Percentiles rank a stretch among this genome's conserved stretches.
These are phyloP conservation scores for Mesochorus sp. DNA, from an alignment of 2,888 invertebrate species.

Conservation along the genomic window DNA sequence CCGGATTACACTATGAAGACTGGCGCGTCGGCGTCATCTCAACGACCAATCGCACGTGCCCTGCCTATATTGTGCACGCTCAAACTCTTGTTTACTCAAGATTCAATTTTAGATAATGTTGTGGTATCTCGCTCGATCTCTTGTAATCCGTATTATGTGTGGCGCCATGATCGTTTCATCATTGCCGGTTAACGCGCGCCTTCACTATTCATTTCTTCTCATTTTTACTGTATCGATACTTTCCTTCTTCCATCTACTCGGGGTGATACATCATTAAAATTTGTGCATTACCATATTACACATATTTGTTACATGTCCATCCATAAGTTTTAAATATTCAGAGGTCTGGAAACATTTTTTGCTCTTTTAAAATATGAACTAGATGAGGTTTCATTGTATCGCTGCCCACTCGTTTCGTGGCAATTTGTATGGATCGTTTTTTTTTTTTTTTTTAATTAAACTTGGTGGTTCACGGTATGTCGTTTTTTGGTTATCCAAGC, in stretches of 20 bases:
- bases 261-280: background rate
- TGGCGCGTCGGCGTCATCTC: conserved; percentile 55
- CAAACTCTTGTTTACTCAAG: conserved; percentile 64
- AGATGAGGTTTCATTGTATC: too few species aligned
- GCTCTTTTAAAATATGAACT: too few species aligned
- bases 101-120: conserved; percentile 71
- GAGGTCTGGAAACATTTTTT: too few species aligned
- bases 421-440: too few species aligned
- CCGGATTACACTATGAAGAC: background rate
- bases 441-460: background rate
- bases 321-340: too few species aligned
- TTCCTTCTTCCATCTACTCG: background rate
- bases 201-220: conserved; percentile 1
- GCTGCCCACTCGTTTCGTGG: too few species aligned
- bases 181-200: conserved; percentile 34
- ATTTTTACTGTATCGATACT: background rate
- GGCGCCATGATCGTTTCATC: conserved; percentile 51
- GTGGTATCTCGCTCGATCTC: conserved; percentile 44
- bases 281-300: background rate
- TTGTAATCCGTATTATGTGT: conserved; percentile 32
- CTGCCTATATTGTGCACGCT: too few species aligned
- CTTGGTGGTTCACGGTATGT: background rate
- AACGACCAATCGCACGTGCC: conserved; percentile 8
- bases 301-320: too few species aligned
- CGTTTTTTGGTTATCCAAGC: background rate